Percentiles rank a stretch among this genome's conserved stretches.
Conservation (phyloP, 2,113 vertebrate species). For the Rhineura floridana region DNA sequence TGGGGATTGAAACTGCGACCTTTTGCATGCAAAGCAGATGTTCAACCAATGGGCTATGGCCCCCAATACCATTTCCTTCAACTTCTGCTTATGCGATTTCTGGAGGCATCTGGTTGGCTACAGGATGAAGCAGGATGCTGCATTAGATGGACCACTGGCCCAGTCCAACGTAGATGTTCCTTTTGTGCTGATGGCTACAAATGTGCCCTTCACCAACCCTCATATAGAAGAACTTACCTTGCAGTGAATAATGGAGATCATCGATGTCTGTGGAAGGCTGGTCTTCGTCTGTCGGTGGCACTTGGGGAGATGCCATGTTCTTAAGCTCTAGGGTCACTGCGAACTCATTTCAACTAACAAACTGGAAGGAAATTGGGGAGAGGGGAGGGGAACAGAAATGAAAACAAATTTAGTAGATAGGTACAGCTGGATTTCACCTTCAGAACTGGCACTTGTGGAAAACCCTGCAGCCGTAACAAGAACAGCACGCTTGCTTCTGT, state of each 20-base stretch:
- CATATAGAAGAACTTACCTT: slow-evolving; percentile 66
- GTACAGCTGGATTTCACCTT: neutral
- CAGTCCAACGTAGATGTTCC: neutral
- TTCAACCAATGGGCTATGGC: too few relatives aligned
- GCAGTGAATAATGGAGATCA: slow-evolving; percentile 72
- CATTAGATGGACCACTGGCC: neutral
- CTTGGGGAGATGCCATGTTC: slow-evolving; percentile 69
- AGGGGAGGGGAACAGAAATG: neutral
- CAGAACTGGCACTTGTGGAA: slow-evolving; percentile 9
- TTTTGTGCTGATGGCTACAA: neutral
- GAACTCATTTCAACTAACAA: slow-evolving; percentile 52
- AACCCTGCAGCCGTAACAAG: neutral
- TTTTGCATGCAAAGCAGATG: too few relatives aligned
- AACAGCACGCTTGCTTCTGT: neutral
- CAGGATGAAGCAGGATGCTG: neutral
- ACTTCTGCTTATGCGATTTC: neutral
- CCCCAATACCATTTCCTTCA: neutral
- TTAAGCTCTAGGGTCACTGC: slow-evolving; percentile 27
- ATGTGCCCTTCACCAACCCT: neutral
- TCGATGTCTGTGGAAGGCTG: slow-evolving; percentile 74
- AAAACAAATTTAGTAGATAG: neutral
- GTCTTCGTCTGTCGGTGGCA: slow-evolving; percentile 57
- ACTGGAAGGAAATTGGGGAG: slow-evolving; percentile 55
- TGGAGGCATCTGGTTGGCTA: neutral
- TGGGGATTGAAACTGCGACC: too few relatives aligned